Percentiles rank a stretch among this genome's conserved stretches.
phyloP scores from a whole-genome alignment of 2,113 vertebrate genomes.

The Oryzias woworae region DNA sequence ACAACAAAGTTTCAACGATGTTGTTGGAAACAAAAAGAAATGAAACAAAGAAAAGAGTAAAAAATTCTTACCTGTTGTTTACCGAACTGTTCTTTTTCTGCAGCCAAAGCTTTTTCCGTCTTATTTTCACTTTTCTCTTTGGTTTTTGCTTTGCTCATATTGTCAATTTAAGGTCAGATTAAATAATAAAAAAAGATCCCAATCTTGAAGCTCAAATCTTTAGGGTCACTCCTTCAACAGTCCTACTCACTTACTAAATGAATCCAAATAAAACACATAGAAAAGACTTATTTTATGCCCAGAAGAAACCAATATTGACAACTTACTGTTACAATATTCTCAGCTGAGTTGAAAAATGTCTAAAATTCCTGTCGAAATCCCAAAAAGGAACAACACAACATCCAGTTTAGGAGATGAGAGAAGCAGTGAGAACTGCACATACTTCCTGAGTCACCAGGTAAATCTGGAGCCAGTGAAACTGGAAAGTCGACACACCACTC shows the following conservation, averaged over 20 bases:
- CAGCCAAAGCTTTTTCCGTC: slow-evolving; percentile 76
- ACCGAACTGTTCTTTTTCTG: slow-evolving; percentile 76
- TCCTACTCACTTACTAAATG: too few relatives aligned
- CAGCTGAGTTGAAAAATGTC: not conserved
- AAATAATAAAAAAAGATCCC: not conserved
- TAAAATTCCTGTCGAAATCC: not conserved
- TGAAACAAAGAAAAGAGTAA: not conserved
- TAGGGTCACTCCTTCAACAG: not conserved
- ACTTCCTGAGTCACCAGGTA: slow-evolving; percentile 34
- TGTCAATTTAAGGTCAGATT: not conserved
- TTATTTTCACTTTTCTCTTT: slow-evolving; percentile 78
- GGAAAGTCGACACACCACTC: slow-evolving; percentile 60
- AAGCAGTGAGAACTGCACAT: not conserved
- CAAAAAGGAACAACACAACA: not conserved
- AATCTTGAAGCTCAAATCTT: not conserved
- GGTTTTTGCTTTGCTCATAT: slow-evolving; percentile 73
- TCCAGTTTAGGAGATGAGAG: not conserved
- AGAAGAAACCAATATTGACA: not conserved
- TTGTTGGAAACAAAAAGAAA: not conserved
- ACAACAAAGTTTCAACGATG: not conserved
- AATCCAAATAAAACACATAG: not conserved
- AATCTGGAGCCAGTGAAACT: slow-evolving; percentile 55
- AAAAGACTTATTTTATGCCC: not conserved
- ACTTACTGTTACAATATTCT: too few relatives aligned
- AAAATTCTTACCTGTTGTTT: slow-evolving; percentile 73